Percentiles rank a stretch among this genome's conserved stretches.
Evolutionary conservation across 1,140 invertebrate genomes (phyloP).

Genomic region (Cyrtorhinus lividipennis): DNA sequence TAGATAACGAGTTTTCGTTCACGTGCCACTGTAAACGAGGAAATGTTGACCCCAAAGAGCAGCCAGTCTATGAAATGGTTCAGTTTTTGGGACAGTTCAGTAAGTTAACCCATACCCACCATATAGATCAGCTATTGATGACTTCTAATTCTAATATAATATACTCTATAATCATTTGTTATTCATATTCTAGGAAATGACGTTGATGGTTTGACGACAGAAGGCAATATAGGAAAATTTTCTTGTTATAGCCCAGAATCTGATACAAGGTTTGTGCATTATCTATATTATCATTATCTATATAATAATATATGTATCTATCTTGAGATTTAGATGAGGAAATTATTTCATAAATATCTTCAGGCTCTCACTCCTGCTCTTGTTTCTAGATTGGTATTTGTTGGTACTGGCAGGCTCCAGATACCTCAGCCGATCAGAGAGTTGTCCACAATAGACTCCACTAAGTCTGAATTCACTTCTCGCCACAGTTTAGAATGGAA

Average conservation of each 20-base stretch:
- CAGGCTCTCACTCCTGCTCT: background rate
- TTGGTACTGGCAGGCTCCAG: constrained; percentile 66
- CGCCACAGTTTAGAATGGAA: constrained; percentile 92
- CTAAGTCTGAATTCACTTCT: constrained; percentile 79
- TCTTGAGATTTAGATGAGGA: too few species aligned
- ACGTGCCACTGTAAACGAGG: constrained; percentile 54
- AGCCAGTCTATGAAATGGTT: constrained; percentile 54
- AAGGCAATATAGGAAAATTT: constrained; percentile 1
- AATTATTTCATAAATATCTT: too few species aligned
- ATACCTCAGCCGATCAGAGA: constrained; percentile 73
- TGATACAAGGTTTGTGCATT: constrained; percentile 7
- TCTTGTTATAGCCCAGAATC: constrained; percentile 14
- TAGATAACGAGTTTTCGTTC: constrained; percentile 56
- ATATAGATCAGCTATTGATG: too few species aligned
- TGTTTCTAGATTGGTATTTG: constrained; percentile 49
- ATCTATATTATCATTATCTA: background rate
- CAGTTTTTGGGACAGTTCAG: constrained; percentile 68
- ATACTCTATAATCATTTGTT: background rate
- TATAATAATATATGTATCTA: too few species aligned
- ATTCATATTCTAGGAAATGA: constrained; percentile 13
- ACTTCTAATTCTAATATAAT: background rate
- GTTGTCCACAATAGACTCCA: constrained; percentile 64
- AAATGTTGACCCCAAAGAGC: constrained; percentile 42
- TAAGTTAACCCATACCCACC: too few species aligned
- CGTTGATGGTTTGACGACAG: constrained; percentile 7